These are phyloP conservation scores for Cladorhizidae sp. DNA, from an alignment of 37 sponge, comb jelly and placozoan species.

Conservation along the genomic window DNA sequence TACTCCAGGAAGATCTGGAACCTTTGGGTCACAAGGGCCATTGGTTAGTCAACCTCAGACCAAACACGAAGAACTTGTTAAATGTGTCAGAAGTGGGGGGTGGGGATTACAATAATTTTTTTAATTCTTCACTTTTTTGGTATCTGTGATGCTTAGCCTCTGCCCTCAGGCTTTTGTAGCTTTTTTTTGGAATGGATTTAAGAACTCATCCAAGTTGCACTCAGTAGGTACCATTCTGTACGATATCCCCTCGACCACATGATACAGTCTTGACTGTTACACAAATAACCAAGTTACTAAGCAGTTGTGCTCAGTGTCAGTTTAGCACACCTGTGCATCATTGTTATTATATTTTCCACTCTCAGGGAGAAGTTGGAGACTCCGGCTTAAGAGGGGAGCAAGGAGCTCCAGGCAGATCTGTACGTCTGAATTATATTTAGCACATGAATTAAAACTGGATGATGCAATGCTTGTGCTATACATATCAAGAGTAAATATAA, in stretches of 20 bases:
- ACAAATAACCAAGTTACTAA: too few relatives aligned
- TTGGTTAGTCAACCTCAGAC: slow-evolving; percentile 28
- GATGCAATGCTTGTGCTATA: too few relatives aligned
- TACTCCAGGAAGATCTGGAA: slow-evolving; percentile 13
- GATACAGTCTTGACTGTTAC: too few relatives aligned
- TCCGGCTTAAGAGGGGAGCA: slow-evolving; percentile 47
- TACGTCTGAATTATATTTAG: not conserved
- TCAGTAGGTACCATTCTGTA: too few relatives aligned
- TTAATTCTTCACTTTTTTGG: too few relatives aligned
- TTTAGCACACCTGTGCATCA: not conserved
- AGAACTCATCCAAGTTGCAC: too few relatives aligned
- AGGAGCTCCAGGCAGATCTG: slow-evolving; percentile 50
- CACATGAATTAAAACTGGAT: not conserved
- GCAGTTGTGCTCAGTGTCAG: not conserved
- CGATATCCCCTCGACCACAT: too few relatives aligned
- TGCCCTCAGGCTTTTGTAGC: too few relatives aligned
- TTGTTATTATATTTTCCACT: not conserved
- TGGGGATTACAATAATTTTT: too few relatives aligned
- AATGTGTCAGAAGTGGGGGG: too few relatives aligned
- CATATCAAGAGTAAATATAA: not conserved
- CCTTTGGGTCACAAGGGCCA: slow-evolving; percentile 29
- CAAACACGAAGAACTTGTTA: not conserved
- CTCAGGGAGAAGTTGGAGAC: slow-evolving; percentile 58
- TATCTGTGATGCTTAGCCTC: too few relatives aligned
- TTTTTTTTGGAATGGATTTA: too few relatives aligned